Base-by-base conservation (phyloP, 2,797 vertebrate species). In the Chiroxiphia lanceolata region DNA sequence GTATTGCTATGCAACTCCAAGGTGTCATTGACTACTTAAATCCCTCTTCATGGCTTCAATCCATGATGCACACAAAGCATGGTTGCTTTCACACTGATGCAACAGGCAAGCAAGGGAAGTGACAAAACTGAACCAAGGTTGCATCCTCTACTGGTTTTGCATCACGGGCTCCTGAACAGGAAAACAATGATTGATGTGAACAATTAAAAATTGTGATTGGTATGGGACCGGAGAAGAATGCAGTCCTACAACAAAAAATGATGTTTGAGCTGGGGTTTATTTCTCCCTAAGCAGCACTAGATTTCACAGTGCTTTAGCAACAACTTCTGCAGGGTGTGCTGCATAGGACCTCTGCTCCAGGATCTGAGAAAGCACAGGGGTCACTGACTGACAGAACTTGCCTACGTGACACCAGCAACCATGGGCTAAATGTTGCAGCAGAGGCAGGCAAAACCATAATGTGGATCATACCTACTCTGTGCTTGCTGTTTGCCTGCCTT, bases 31-130 rank as follows among this genome's bases (percentile, higher is more conserved):
- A 29, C 15, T 38, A 18, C 34, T 45, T 20, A 36, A 72, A 82
- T 61, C 20, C 27, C 21, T 27, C 20, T 9, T 29, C 0, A 0
- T 20, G n/a, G 20, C 59, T 90, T 79, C 76, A n/a, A 7, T 13
- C 51, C 56, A 61, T 7, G 2, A 18, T 44, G 26, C 11, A 38
- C 13, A 54, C 67, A 78, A 89, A 53, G 22, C 29, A 47, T 0
- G 1, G 42, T 45, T 80, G 23, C 19, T 85, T 40, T 78, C 36
- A 87, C 33, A 25, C 33, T 59, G 61, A 65, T 25, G 7, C 31
- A 63, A 34, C 4, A 80, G 27, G 5, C 38, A 31, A 17, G 20
- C 13, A 25, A 87, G n/a, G 36, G n/a, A 15, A 80, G 25, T 8
- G 6, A n/a, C n/a, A 86, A 83, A 85, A 83, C 5, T 11, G 7